Evolutionary conservation across 2,797 vertebrate species (phyloP), one percentile per base, ranked within the genome.

Genomic region (Eutrigla gurnardus): DNA sequence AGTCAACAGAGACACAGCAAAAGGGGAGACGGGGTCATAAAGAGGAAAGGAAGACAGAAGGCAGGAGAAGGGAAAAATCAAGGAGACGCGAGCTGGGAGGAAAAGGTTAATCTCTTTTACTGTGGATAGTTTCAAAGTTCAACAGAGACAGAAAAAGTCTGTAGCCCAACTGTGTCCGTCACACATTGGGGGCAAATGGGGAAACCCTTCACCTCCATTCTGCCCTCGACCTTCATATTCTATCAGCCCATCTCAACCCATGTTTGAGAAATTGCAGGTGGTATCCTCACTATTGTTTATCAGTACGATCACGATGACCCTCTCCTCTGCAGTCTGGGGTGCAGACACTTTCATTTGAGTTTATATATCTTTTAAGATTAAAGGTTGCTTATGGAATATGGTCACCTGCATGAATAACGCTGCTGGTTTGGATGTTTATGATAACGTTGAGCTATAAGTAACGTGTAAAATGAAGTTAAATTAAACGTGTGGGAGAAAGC

Each of bases 71-170:
- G 25, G 76, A 72, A 77, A 84, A 88, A 86, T 80, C 57, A 81
- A 82, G 77, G 70, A 78, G 86, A 90, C 81, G 37, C 64, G 54
- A 86, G 84, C 80, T 60, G 59, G 64, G 77, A 88, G 81, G 87
- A 93, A 91, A 90, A 93, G 94, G 95, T 96, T 95, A 96, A 91
- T 86, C 90, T 89, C 75, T 86, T 88, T 85, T 75, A 87, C 88
- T 90, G 93, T 89, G 89, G 93, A 92, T 91, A 80, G 90, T 93
- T 82, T 92, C 91, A 93, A 92, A 85, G 89, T 91, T 91, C 93
- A 89, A 87, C 84, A 87, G 80, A 78, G 68, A 83, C 70, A 86
- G 73, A 79, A 76, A 65, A 86, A 67, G 65, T 92, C 82, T 84
- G 87, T 88, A 86, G 75, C 81, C 68, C 69, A 91, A 87, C 86